Conservation (phyloP, 1,140 invertebrate genomes). For the Phthorimaea operculella region DNA sequence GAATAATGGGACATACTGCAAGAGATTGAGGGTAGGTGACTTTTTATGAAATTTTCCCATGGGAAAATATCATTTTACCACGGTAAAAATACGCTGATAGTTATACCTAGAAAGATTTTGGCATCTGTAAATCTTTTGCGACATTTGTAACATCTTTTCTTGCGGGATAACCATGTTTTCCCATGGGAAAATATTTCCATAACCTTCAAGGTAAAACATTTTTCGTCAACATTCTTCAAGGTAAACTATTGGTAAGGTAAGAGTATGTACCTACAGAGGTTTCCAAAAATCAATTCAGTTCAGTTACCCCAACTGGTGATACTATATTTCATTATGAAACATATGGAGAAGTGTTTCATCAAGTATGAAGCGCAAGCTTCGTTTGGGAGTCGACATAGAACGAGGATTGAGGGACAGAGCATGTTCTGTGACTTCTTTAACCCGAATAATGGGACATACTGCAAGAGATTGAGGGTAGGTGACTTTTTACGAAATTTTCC, state of each 20-base stretch:
- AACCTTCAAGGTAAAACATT: too few species aligned
- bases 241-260: too few species aligned
- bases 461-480: slow-evolving; percentile 86
- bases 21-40: slow-evolving; percentile 79
- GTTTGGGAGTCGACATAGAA: slow-evolving; percentile 94
- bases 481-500: not conserved
- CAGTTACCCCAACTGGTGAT: too few species aligned
- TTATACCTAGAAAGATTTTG: not conserved
- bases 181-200: too few species aligned
- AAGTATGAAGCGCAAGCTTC: slow-evolving; percentile 98
- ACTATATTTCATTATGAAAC: too few species aligned
- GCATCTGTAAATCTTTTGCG: too few species aligned
- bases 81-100: not conserved
- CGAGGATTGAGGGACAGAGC: slow-evolving; percentile 91
- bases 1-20: slow-evolving; percentile 93
- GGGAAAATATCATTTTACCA: not conserved
- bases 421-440: slow-evolving; percentile 99
- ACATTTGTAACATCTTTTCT: too few species aligned
- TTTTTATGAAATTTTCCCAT: not conserved
- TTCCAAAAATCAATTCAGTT: too few species aligned
- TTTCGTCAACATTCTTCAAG: too few species aligned
- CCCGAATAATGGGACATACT: slow-evolving; percentile 90
- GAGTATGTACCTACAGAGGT: too few species aligned
- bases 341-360: slow-evolving; percentile 96
- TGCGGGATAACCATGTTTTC: too few species aligned